Conservation (phyloP, 64 coral and sea anemone genomes). For the Montipora foliosa region DNA sequence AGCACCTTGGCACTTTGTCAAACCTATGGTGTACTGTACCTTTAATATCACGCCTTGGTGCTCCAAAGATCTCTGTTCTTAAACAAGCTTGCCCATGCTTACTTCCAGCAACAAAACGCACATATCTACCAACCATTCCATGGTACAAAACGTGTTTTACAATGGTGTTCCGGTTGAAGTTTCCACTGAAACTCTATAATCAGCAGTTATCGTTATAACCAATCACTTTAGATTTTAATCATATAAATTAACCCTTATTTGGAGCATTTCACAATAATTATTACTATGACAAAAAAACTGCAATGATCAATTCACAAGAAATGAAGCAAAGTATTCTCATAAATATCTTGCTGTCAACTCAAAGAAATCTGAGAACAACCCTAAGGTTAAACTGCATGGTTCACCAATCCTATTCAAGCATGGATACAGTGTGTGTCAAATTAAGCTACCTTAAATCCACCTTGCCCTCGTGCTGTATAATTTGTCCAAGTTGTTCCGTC, state of each 20-base stretch:
- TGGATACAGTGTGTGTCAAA: too few species aligned
- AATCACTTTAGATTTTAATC: not conserved
- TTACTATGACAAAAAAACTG: too few species aligned
- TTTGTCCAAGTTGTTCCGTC: conserved; percentile 40
- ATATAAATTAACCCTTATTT: too few species aligned
- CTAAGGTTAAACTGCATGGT: too few species aligned
- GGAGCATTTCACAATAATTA: too few species aligned
- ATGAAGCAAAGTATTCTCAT: too few species aligned
- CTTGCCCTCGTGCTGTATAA: conserved; percentile 18
- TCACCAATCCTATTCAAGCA: too few species aligned
- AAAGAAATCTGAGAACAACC: too few species aligned
- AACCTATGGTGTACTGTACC: too few species aligned
- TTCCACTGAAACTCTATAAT: conserved; percentile 48
- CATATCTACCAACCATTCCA: conserved; percentile 21
- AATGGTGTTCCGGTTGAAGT: not conserved
- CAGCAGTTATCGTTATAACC: not conserved
- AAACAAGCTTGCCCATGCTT: not conserved
- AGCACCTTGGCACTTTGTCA: too few species aligned
- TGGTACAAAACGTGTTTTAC: conserved; percentile 1
- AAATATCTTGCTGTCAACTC: too few species aligned
- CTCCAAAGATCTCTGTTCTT: conserved; percentile 20
- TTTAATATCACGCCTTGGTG: not conserved
- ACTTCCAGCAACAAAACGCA: conserved; percentile 1
- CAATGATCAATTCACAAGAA: too few species aligned
- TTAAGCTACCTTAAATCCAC: not conserved